Percentiles rank a stretch among this genome's conserved stretches.
Evolutionary conservation across 2,797 vertebrate species (phyloP).

Genomic region (Odontamblyopus rebecca): DNA sequence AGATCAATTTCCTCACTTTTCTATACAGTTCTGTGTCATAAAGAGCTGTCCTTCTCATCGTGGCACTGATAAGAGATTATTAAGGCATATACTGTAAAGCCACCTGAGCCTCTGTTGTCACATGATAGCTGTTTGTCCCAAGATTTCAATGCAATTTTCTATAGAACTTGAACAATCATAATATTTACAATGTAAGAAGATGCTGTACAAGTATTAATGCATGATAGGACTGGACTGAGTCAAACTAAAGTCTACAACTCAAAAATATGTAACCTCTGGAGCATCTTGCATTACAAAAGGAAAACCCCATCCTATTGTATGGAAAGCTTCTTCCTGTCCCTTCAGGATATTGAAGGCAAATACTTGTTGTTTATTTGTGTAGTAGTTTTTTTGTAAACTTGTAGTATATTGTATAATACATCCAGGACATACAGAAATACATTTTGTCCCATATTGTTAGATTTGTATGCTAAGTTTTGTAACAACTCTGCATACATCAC

Average conservation of each 20-base stretch:
- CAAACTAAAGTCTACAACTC: not conserved
- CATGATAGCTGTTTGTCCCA: not conserved
- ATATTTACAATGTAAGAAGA: not conserved
- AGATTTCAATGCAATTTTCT: not conserved
- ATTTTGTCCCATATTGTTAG: not conserved
- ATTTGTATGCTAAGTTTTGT: not conserved
- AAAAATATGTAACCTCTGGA: not conserved
- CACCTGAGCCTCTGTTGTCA: not conserved
- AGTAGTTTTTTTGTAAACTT: not conserved
- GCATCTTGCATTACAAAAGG: not conserved
- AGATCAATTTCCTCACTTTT: conserved; percentile 7
- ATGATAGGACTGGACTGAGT: not conserved
- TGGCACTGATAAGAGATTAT: conserved; percentile 7
- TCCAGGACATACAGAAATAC: no score
- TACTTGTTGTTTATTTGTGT: not conserved
- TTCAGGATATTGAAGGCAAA: not conserved
- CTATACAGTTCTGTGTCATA: not conserved
- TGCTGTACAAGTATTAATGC: not conserved
- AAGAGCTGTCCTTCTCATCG: conserved; percentile 1
- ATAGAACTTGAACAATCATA: not conserved
- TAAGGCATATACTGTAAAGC: not conserved
- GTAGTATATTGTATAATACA: not conserved
- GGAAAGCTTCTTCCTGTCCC: not conserved
- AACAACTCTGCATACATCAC: not conserved
- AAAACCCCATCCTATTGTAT: conserved; percentile 5